These are phyloP conservation scores for Periplaneta americana DNA, from an alignment of 1,140 invertebrate genomes.

Conservation along the genomic window DNA sequence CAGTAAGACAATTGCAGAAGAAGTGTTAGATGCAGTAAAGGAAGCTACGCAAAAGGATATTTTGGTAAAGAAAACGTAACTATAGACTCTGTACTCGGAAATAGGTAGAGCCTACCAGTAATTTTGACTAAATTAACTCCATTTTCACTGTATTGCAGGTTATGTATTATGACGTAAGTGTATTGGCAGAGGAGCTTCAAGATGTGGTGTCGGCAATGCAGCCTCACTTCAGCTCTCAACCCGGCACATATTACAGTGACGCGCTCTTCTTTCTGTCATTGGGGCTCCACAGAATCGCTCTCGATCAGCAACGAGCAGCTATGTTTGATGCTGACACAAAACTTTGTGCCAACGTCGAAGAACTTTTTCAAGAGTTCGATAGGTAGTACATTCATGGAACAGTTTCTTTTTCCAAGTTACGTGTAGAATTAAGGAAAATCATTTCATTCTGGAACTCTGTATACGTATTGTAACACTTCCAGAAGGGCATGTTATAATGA, in stretches of 20 bases:
- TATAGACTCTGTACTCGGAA: background rate
- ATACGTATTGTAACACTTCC: no score
- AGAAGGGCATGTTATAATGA: no score
- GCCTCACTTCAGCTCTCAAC: constrained; percentile 67
- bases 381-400: constrained; percentile 41
- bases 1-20: background rate
- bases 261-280: constrained; percentile 77
- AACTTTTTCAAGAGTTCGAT: constrained; percentile 63
- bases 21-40: background rate
- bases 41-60: background rate
- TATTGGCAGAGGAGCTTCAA: background rate
- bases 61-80: background rate
- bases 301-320: constrained; percentile 53
- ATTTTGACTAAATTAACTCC: no score
- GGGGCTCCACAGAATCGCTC: constrained; percentile 63
- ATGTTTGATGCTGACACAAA: constrained; percentile 78
- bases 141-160: background rate
- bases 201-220: constrained; percentile 64
- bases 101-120: background rate
- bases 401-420: no score
- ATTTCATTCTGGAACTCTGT: no score
- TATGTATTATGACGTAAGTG: constrained; percentile 4
- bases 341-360: constrained; percentile 61
- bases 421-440: no score
- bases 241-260: constrained; percentile 77